Base-by-base conservation (phyloP, 2,888 invertebrate species). In the Ypsolopha sequella region DNA sequence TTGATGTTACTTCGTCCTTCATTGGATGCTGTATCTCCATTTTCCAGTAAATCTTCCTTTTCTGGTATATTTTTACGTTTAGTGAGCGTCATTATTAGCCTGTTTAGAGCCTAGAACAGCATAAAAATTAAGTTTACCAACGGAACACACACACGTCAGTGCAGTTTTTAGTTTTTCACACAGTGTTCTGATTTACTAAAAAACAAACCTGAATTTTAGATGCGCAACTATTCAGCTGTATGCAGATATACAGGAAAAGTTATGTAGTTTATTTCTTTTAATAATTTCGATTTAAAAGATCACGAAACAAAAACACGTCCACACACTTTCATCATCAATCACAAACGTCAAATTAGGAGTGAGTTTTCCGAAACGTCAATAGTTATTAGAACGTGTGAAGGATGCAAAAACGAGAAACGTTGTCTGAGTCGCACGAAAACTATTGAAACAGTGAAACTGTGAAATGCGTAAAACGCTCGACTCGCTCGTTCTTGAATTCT, bases 1-100 rank as follows among this genome's bases (percentile, higher is more conserved):
- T 89, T 89, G 55, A 92, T 82, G 60, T 90, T 88, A 52, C 87
- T 87, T 34, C 64, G 68, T 36, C 64, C 73, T 36, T 58, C 64
- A 54, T 64, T 69, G 11, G 60, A 52, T 43, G 55, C 52, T 10
- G 63, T 53, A 45, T 82, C 80, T 44, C 86, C 86, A 65, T 80
- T 85, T 65, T 87, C 86, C 48, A 87, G 59, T 52, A 84, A 66
- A 54, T 82, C 74, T 50, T 84, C 79, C 50, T 76, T 76, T 56
- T 85, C 85, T 38, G 65, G 55, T 13, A 70, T 65, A 56, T 73
- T 73, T 65, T 81, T 85, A 54, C 86, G 75, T 62, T 82, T 86
- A 24, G 80, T 84, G 48, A 84, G 43, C 50, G 81, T 66, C 86
- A 86, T 86, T 49, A 84, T 70, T 60, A 72, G 59, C 55, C 65